Conservation (phyloP, 2,797 vertebrate genomes). For the Lutjanus campechanus region DNA sequence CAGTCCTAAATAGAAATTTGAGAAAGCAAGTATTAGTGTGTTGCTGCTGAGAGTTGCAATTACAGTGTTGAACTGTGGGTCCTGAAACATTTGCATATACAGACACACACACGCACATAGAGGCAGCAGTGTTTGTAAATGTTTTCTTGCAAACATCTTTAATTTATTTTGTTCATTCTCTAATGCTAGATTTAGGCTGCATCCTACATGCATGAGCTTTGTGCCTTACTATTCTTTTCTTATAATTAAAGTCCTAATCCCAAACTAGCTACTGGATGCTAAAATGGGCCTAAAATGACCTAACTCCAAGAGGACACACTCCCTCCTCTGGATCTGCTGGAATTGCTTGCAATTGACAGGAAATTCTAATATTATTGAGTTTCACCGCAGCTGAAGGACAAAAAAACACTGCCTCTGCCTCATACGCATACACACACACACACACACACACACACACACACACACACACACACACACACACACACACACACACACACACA, state of each 20-base stretch:
- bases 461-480: neutral
- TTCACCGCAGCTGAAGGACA: constrained; percentile 28
- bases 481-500: neutral
- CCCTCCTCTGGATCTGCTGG: neutral
- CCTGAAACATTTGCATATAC: constrained; percentile 25
- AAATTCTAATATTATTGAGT: constrained; percentile 43
- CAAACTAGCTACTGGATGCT: neutral
- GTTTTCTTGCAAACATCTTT: constrained; percentile 10
- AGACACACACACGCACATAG: constrained; percentile 1
- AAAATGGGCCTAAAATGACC: constrained; percentile 21
- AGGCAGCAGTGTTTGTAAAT: constrained; percentile 9
- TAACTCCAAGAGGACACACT: constrained; percentile 3
- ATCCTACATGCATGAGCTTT: constrained; percentile 4
- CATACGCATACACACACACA: neutral
- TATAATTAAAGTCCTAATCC: constrained; percentile 47
- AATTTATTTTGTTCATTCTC: constrained; percentile 11
- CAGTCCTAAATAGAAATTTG: constrained; percentile 28
- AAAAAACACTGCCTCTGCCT: constrained; percentile 13
- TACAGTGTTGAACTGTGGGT: constrained; percentile 31
- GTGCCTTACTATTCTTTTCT: constrained; percentile 9
- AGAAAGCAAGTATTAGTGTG: constrained; percentile 27
- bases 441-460: too few relatives aligned
- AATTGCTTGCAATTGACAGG: constrained; percentile 21
- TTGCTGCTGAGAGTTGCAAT: constrained; percentile 20
- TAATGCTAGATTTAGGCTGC: constrained; percentile 19